Conservation (phyloP, 2,113 vertebrate genomes). For the Prolemur simus region DNA sequence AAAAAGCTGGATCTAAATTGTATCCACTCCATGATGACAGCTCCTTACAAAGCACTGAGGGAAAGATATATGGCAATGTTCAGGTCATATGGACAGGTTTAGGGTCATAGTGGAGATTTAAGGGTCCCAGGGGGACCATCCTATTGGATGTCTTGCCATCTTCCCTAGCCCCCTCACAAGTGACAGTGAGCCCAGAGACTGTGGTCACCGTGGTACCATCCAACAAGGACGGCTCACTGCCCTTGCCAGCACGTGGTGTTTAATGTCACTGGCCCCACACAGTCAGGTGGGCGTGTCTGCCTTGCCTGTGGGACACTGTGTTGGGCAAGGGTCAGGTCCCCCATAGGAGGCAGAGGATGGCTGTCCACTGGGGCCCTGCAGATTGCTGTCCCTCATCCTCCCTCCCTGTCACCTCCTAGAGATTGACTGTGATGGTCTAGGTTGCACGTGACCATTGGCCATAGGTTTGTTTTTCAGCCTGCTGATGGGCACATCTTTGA, state of each 20-base stretch:
- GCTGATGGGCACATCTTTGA: background rate
- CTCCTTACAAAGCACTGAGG: background rate
- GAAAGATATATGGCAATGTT: background rate
- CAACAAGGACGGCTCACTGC: too few species aligned
- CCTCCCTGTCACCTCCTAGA: background rate
- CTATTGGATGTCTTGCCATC: too few species aligned
- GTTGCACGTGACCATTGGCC: background rate
- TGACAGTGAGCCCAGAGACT: background rate
- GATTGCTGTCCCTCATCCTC: rapidly evolving
- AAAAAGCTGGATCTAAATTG: background rate
- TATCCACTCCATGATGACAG: background rate
- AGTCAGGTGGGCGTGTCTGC: background rate
- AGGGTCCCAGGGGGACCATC: too few species aligned
- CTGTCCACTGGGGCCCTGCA: background rate
- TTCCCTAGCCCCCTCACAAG: too few species aligned
- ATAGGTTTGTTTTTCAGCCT: too few species aligned
- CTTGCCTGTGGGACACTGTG: background rate
- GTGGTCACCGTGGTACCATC: background rate
- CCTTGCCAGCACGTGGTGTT: background rate
- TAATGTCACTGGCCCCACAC: background rate
- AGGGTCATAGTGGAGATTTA: background rate
- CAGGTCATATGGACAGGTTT: too few species aligned
- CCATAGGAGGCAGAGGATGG: background rate
- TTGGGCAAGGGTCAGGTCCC: background rate
- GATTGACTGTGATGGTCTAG: background rate